Evolutionary conservation across 1,140 invertebrate species (phyloP).

Genomic region (Aphis craccivora): DNA sequence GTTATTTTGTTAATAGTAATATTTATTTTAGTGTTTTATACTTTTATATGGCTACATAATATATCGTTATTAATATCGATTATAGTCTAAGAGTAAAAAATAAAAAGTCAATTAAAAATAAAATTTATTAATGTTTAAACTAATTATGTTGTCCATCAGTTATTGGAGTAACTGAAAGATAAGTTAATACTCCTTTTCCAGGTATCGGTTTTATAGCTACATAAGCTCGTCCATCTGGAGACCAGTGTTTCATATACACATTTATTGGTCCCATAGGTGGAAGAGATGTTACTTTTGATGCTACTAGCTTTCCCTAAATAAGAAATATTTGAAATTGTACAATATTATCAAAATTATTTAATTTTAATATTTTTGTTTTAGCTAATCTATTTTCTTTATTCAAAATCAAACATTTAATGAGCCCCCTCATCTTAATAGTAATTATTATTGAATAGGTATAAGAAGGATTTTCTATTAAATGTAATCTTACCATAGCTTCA

Average conservation of each 20-base stretch:
- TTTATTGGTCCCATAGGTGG: constrained; percentile 65
- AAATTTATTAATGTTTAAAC: constrained; percentile 20
- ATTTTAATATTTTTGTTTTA: not conserved
- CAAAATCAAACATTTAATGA: not conserved
- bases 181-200: constrained; percentile 66
- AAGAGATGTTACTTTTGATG: constrained; percentile 62
- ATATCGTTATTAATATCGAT: not conserved
- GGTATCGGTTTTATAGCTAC: constrained; percentile 66
- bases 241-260: constrained; percentile 65
- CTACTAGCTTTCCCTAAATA: constrained; percentile 60
- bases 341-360: not conserved
- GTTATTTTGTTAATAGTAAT: not conserved
- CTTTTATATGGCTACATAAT: not conserved
- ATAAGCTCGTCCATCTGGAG: constrained; percentile 66
- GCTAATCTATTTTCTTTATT: not conserved
- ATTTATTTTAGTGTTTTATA: not conserved
- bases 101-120: not conserved
- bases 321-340: not conserved
- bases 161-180: constrained; percentile 66
- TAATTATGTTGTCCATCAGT: not conserved
- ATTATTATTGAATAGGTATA: not conserved
- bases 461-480: not conserved
- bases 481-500: constrained; percentile 64
- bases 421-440: not conserved
- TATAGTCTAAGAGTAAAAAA: not conserved